These are phyloP conservation scores for Anthophora plumipes DNA, from an alignment of 2,888 invertebrate species.

Conservation along the genomic window DNA sequence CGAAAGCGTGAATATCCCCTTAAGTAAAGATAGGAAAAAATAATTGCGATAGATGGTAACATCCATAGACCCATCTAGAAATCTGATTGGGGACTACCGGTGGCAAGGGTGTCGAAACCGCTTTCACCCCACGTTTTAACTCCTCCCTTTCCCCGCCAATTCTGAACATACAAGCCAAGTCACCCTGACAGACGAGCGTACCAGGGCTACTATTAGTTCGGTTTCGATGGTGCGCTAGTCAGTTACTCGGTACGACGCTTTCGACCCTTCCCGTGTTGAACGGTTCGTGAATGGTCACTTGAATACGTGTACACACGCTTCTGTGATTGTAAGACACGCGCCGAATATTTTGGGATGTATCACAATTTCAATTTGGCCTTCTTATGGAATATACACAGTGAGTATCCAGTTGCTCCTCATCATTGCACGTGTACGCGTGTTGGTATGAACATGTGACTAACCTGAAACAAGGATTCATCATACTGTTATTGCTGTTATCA, in stretches of 20 bases:
- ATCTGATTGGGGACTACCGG: constrained; percentile 56
- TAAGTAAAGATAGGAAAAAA: not conserved
- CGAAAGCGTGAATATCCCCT: too few species aligned
- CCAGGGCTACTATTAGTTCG: constrained; percentile 80
- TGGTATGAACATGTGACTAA: not conserved
- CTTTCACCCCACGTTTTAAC: constrained; percentile 61
- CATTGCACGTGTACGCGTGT: not conserved
- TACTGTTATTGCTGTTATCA: too few species aligned
- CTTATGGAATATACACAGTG: constrained; percentile 80
- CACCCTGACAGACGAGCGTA: constrained; percentile 78
- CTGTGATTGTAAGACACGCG: constrained; percentile 33
- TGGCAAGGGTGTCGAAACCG: constrained; percentile 50
- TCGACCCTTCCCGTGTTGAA: constrained; percentile 69
- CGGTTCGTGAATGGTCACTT: constrained; percentile 70
- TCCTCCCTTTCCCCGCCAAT: constrained; percentile 56
- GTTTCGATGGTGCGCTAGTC: constrained; percentile 80
- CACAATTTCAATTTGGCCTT: constrained; percentile 81
- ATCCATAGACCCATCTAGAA: constrained; percentile 38
- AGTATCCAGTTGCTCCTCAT: constrained; percentile 62
- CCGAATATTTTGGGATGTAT: constrained; percentile 74
- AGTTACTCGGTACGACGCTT: constrained; percentile 77
- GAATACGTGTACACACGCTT: constrained; percentile 49
- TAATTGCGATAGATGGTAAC: constrained; percentile 16
- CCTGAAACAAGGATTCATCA: too few species aligned
- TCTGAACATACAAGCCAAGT: constrained; percentile 70